Evolutionary conservation across 2,797 vertebrate genomes (phyloP).

Genomic region (Danio tinwini): DNA sequence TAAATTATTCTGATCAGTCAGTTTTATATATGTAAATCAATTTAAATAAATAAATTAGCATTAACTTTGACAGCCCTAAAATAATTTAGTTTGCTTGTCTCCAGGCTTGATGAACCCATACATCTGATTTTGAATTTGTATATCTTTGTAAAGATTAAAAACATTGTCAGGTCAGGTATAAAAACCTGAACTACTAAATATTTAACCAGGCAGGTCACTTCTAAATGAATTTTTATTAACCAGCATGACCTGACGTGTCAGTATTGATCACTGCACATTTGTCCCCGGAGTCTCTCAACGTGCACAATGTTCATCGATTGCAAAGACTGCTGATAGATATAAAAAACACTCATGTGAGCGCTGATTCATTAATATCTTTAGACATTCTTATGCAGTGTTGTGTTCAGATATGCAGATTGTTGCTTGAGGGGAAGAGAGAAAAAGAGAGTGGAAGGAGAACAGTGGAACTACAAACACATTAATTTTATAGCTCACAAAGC

Average conservation of each 20-base stretch:
- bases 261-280: conserved; percentile 15
- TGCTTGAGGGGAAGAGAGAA: conserved; percentile 31
- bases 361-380: conserved; percentile 21
- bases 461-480: conserved; percentile 48
- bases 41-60: not conserved
- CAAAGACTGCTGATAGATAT: conserved; percentile 33
- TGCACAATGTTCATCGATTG: conserved; percentile 18
- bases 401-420: conserved; percentile 44
- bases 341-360: conserved; percentile 6
- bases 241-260: conserved; percentile 14
- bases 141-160: not conserved
- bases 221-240: conserved; percentile 10
- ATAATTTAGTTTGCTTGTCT: not conserved
- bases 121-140: not conserved
- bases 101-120: not conserved
- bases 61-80: not conserved
- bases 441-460: conserved; percentile 17
- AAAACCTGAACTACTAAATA: conserved; percentile 15
- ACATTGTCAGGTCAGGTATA: not conserved
- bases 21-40: too few relatives aligned
- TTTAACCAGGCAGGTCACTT: conserved; percentile 7
- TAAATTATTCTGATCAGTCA: not conserved
- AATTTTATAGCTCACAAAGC: conserved; percentile 47
- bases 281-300: not conserved
- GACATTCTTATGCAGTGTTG: conserved; percentile 19